Evolutionary conservation across 2,113 vertebrate species (phyloP).

Genomic region (Balaeniceps rex): DNA sequence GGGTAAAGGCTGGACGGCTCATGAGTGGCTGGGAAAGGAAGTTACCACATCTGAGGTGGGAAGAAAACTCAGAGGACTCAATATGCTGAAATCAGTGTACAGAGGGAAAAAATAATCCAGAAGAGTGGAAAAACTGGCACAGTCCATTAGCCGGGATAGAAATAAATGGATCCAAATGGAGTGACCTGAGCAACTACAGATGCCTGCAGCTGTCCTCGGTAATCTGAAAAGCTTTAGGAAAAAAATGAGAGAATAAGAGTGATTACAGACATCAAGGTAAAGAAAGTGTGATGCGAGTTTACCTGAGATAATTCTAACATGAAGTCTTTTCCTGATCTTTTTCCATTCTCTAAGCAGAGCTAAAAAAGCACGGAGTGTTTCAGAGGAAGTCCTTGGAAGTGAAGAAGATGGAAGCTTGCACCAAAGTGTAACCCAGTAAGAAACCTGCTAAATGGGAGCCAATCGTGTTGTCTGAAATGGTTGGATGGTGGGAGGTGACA

Average conservation of each 20-base stretch:
- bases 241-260: neutral
- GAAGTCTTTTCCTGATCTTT: neutral
- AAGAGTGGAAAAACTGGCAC: neutral
- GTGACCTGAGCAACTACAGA: neutral
- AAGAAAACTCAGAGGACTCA: neutral
- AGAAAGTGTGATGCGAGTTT: neutral
- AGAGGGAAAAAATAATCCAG: neutral
- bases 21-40: neutral
- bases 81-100: neutral
- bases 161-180: neutral
- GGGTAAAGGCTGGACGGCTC: neutral
- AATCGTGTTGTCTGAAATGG: neutral
- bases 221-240: neutral
- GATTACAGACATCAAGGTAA: neutral
- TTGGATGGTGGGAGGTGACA: neutral
- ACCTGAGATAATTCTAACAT: neutral
- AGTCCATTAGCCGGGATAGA: neutral
- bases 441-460: fast-evolving
- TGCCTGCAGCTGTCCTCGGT: neutral
- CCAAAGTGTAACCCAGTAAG: neutral
- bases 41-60: neutral
- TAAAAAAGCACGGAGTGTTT: neutral
- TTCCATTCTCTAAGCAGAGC: neutral
- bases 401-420: neutral
- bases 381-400: neutral